Evolutionary conservation across 2,113 vertebrate species (phyloP).

Genomic region (Gavialis gangeticus): DNA sequence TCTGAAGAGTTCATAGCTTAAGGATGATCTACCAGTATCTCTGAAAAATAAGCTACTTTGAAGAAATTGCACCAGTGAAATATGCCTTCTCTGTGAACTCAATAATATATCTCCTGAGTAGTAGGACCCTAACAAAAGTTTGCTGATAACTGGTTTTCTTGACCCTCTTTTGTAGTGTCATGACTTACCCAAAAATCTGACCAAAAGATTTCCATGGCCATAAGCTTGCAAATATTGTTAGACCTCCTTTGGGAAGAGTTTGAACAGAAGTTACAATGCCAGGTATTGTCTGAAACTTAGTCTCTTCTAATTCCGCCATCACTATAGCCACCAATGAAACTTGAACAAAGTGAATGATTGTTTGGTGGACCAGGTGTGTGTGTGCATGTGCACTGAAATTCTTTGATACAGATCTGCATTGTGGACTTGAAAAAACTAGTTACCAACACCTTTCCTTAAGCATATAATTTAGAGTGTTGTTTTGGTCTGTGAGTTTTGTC

Average conservation of each 20-base stretch:
- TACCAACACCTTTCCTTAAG: neutral
- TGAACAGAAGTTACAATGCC: neutral
- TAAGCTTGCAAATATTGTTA: neutral
- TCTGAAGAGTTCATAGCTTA: neutral
- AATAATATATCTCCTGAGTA: no score
- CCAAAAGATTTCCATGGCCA: neutral
- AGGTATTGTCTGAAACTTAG: neutral
- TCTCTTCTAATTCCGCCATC: neutral
- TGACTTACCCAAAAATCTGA: neutral
- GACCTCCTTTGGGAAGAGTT: neutral
- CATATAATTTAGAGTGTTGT: neutral
- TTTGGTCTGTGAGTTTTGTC: neutral
- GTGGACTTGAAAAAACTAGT: neutral
- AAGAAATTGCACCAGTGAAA: neutral
- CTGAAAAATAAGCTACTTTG: neutral
- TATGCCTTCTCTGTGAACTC: neutral
- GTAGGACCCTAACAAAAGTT: no score
- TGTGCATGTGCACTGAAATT: no score
- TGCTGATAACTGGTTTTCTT: no score
- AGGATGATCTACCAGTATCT: neutral
- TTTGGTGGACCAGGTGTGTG: neutral
- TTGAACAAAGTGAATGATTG: neutral
- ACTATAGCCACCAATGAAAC: neutral
- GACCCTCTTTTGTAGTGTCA: no score
- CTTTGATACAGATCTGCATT: neutral